Conservation (phyloP, 2,797 vertebrate genomes). For the Mormyrus hasselquistii region DNA sequence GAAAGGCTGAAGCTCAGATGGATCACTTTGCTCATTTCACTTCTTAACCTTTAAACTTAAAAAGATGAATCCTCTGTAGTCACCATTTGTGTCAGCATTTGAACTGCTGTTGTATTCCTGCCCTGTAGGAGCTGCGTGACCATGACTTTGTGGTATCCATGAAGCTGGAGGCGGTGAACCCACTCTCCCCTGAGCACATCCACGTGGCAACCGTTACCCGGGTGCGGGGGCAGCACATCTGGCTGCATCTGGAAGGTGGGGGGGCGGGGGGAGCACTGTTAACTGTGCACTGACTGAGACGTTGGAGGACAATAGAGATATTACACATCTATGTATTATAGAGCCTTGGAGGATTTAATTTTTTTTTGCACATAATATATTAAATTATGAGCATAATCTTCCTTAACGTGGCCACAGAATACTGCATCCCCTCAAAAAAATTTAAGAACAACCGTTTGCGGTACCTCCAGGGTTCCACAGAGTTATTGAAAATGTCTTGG, state of each 20-base stretch:
- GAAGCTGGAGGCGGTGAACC: slow-evolving; percentile 96
- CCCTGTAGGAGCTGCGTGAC: slow-evolving; percentile 61
- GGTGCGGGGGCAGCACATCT: slow-evolving; percentile 84
- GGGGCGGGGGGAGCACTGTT: no score
- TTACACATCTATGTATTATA: background rate
- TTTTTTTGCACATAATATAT: background rate
- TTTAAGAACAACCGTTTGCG: background rate
- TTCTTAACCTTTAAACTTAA: background rate
- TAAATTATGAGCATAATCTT: background rate
- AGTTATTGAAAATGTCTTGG: background rate
- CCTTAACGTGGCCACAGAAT: background rate
- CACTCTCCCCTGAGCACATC: slow-evolving; percentile 28
- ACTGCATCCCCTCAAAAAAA: background rate
- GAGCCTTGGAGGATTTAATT: background rate
- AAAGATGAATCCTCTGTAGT: background rate
- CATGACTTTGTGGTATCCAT: slow-evolving; percentile 88
- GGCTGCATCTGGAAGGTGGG: slow-evolving; percentile 91
- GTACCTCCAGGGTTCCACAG: background rate
- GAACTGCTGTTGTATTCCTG: background rate
- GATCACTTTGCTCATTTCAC: background rate
- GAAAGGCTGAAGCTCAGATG: background rate
- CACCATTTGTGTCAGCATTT: background rate
- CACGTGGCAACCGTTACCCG: slow-evolving; percentile 76
- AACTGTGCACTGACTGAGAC: background rate
- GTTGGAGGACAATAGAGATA: background rate